These are phyloP conservation scores for Zosterops lateralis DNA, from an alignment of 2,113 vertebrate species.

Conservation along the genomic window DNA sequence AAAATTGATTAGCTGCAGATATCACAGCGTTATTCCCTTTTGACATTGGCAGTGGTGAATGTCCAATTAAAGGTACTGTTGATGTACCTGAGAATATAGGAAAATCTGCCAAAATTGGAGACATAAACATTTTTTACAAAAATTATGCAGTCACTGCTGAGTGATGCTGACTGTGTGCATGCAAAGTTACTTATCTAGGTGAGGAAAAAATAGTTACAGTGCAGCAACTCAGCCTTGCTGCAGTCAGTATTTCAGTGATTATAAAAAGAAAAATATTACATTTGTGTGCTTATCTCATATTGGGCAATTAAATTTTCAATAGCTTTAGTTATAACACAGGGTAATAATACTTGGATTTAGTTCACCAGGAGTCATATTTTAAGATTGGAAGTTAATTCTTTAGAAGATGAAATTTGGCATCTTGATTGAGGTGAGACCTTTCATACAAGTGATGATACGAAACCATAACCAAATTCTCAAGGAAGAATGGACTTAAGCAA, in stretches of 20 bases:
- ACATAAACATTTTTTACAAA: neutral
- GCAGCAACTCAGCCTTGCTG: neutral
- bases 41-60: neutral
- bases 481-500: neutral
- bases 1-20: neutral
- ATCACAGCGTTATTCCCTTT: neutral
- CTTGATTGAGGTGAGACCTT: neutral
- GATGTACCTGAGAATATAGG: neutral
- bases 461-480: neutral
- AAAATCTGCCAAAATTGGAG: neutral
- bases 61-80: neutral
- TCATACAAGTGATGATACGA: neutral
- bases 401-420: neutral
- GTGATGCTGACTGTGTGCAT: rapidly evolving
- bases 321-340: neutral
- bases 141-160: neutral
- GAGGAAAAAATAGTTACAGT: neutral
- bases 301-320: neutral
- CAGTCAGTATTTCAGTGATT: neutral
- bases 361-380: neutral
- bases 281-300: neutral
- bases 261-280: neutral
- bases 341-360: neutral
- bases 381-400: neutral
- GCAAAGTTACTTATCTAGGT: neutral